Base-by-base conservation (phyloP, 2,113 vertebrate species). In the Erinaceus europaeus region DNA sequence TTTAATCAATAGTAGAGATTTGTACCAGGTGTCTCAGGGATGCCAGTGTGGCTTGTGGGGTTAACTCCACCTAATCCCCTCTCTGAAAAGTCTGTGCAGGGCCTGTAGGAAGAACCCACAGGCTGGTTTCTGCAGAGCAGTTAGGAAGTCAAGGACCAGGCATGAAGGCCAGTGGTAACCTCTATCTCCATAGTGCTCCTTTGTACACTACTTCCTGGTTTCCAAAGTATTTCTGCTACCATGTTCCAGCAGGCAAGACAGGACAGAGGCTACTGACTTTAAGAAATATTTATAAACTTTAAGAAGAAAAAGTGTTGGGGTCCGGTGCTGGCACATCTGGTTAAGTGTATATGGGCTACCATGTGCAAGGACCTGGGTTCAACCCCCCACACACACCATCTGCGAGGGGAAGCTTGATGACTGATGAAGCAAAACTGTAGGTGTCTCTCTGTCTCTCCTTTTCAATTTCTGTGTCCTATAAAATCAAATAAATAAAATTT, bases 1-100 rank as follows among this genome's bases (percentile, higher is more conserved):
- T 92, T 92, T 95, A 88, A 95, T 94, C 94, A 95, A 94, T 93
- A 91, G 90, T 1, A 18, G 80, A 94, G 92, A 86, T 93, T 90
- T 93, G 89, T 71, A 65, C 92, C 91, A 91, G 91, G 95, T 92
- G 90, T 81, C 67, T 85, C 77, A 59, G 76, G 65, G 69, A 90
- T 91, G 75, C 76, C 42, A 44, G 48, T 25, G 46, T 89, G 83
- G 55, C 77, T 88, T 89, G 84, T 48, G 0, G 11, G 68, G 76
- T 84, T 94, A 95, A 92, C 86, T 27, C 52, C 53, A 40, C 52
- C 86, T 93, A 92, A 94, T 94, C 69, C 32, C 53, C 55, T 76
- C 48, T 62, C 65, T n/a, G 34, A 32, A 48, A 73, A 91, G 64
- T 21, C 59, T 87, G 64, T 53, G 77, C 2, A 6, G 64, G 53